Evolutionary conservation across 2,113 vertebrate species (phyloP).

Genomic region (Hiodon tergisus): DNA sequence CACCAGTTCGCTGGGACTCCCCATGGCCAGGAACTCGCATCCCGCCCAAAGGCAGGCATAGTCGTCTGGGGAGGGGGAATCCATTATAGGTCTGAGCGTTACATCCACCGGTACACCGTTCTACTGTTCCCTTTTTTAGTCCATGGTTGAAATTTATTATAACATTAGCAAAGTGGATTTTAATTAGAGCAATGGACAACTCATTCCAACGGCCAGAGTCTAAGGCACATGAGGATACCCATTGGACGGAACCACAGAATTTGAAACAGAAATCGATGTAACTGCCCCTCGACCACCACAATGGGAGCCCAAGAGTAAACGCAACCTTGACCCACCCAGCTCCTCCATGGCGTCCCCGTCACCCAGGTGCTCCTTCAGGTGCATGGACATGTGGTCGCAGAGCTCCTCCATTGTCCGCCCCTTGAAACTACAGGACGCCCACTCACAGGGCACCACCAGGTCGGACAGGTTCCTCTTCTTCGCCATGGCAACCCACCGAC

Average conservation of each 20-base stretch:
- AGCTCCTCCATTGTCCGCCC: slow-evolving; percentile 57
- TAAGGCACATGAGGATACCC: too few species aligned
- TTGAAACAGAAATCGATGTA: too few species aligned
- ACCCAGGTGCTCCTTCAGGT: slow-evolving; percentile 54
- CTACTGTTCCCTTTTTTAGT: too few species aligned
- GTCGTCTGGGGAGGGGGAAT: slow-evolving; percentile 43
- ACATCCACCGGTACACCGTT: neutral
- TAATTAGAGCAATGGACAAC: too few species aligned
- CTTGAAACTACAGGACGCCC: slow-evolving; percentile 57
- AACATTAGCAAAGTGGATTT: too few species aligned
- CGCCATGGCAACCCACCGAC: slow-evolving; percentile 40
- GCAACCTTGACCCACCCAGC: slow-evolving; percentile 51
- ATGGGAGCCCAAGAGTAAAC: neutral
- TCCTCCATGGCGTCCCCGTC: slow-evolving; percentile 67
- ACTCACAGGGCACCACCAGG: slow-evolving; percentile 53
- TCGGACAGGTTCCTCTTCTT: slow-evolving; percentile 46
- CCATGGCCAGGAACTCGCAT: slow-evolving; percentile 59
- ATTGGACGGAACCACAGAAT: too few species aligned
- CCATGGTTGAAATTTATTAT: too few species aligned
- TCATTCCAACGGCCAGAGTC: too few species aligned
- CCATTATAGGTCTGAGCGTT: neutral
- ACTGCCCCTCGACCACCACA: neutral
- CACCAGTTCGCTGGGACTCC: slow-evolving; percentile 51
- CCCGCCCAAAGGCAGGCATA: slow-evolving; percentile 59
- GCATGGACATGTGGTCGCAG: slow-evolving; percentile 55